These are phyloP conservation scores for Chaetura pelagica DNA, from an alignment of 2,113 vertebrate species.

Conservation along the genomic window DNA sequence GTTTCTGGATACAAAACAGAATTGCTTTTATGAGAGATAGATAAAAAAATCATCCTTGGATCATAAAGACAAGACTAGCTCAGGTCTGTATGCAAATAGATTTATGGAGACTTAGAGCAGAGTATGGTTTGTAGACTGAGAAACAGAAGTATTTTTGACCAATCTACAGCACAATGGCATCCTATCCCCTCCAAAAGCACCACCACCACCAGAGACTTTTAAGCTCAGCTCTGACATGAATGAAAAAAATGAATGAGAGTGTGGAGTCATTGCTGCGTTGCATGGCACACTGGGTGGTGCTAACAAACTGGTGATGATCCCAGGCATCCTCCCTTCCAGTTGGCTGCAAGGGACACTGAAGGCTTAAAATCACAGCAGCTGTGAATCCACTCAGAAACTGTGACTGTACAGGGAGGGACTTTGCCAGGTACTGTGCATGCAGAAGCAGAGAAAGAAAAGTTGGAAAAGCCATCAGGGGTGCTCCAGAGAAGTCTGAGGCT, in stretches of 20 bases:
- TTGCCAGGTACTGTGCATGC: accelerated
- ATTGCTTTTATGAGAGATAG: background rate
- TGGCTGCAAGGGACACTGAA: background rate
- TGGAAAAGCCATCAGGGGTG: background rate
- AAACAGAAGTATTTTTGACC: background rate
- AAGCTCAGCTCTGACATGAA: background rate
- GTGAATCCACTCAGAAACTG: background rate
- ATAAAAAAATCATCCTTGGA: background rate
- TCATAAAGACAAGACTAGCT: background rate
- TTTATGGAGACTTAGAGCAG: background rate
- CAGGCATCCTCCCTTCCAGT: background rate
- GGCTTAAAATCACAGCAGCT: background rate
- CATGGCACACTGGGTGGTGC: background rate
- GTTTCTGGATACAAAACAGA: background rate
- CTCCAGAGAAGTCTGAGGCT: background rate
- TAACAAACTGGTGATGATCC: background rate
- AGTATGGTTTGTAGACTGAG: background rate
- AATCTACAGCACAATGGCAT: background rate
- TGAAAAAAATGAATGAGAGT: background rate
- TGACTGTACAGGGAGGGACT: background rate
- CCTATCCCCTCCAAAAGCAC: background rate
- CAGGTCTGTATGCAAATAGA: background rate
- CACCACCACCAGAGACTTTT: background rate
- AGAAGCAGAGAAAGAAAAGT: background rate
- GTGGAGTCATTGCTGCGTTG: background rate